Base-by-base conservation (phyloP, 2,888 invertebrate species). In the Sarcophaga variegata region DNA sequence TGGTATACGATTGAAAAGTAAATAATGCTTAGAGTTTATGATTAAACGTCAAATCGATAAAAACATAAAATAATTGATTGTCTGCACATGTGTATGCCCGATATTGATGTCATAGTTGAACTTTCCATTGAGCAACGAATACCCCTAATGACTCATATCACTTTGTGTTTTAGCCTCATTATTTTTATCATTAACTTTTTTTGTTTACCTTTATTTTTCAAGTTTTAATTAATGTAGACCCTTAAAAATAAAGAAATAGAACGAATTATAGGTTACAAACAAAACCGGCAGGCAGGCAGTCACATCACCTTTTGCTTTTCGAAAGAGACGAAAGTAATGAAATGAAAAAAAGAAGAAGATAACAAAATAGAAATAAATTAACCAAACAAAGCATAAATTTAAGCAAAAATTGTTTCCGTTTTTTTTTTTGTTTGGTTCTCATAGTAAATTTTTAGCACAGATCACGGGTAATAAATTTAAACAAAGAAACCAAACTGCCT, bases 151-250 rank as follows among this genome's bases (percentile, higher is more conserved):
- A 47, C 47, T 67, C 0, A 62, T 47, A 47, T 60, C 67, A 69
- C n/a, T 60, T 0, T 8, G 4, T 47, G 11, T 17, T n/a, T 78
- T 25, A 63, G 62, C 78, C 49, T 70, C 47, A 69, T 47, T 69
- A 37, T 37, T 60, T 77, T 77, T 69, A 69, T 69, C 60, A 67
- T 59, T 69, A 60, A 11, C 59, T 47, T 17, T 37, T 37, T 37
- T 37, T 10, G 37, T 37, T 37, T 17, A 70, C 8, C 4, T 69
- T 69, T 69, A 69, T 69, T 47, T 67, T 45, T 37, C 10, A 45
- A 20, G 45, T 78, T 70, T 62, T 47, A 77, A 66, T 54, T 67
- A 67, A 45, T 37, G 11, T 14, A 47, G n/a, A 67, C 37, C 10
- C 20, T 37, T 12, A 20, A 20, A 62, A 47, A 78, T 59, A 59